Base-by-base conservation (phyloP, 2,797 vertebrate genomes). In the Catamblyrhynchus diadema region DNA sequence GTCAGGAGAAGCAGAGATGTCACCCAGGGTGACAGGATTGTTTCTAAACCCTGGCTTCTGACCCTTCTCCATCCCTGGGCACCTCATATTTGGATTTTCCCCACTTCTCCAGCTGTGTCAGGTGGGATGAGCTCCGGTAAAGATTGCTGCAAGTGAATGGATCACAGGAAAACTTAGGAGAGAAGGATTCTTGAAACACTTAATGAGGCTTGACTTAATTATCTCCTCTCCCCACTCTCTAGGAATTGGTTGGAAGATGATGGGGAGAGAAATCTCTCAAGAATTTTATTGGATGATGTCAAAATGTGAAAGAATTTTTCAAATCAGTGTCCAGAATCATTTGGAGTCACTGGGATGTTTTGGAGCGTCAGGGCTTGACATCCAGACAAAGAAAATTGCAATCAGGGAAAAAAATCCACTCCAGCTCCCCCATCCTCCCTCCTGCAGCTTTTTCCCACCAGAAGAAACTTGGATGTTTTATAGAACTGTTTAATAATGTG, bases 391-490 rank as follows among this genome's bases (percentile, higher is more conserved):
- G 23, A 70, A 93, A 77, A 90, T 3, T 15, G 28, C 33, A 54
- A 27, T 14, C 1, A 12, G 41, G 28, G 4, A 9, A 44, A 56
- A 56, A 62, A 75, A 47, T 30, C 39, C 14, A 28, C 4, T n/a
- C 23, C 33, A 62, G 25, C 24, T 32, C n/a, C 50, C 54, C 22
- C 42, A 8, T n/a, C 18, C 28, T 84, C 64, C 70, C 85, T 62
- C 14, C 86, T 41, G 41, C 44, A 42, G 47, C 56, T 90, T 93
- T 96, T 96, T 96, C 93, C 94, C 96, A 94, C 86, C 85, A 81
- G 75, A 69, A 74, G 69, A 91, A 92, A 84, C 48, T 67, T 56
- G 91, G 80, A 72, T 53, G 39, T 45, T 81, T 79, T 64, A 60
- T 79, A 88, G 60, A 88, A 90, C 88, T 32, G 30, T 77, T 88